phyloP scores from a whole-genome alignment of 2,113 vertebrate species.

The Leucopsar rothschildi region DNA sequence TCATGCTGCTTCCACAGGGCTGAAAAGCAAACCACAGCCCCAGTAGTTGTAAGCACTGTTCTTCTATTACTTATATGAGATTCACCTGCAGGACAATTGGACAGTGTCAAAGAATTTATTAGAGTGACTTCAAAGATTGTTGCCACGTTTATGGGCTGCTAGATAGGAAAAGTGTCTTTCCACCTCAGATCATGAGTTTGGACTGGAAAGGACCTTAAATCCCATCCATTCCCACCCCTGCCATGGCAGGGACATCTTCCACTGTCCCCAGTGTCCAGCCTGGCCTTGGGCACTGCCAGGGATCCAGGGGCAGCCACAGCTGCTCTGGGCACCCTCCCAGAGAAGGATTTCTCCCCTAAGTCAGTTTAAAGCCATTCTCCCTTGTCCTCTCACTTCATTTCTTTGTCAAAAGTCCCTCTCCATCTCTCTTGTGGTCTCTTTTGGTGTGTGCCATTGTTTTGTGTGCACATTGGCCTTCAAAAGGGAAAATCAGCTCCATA shows the following conservation, averaged over 20 bases:
- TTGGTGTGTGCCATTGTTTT: neutral
- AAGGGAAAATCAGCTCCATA: neutral
- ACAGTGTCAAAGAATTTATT: neutral
- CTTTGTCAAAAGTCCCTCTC: neutral
- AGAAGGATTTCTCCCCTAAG: neutral
- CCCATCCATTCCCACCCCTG: neutral
- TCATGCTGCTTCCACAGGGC: neutral
- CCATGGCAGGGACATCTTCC: neutral
- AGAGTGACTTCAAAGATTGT: neutral
- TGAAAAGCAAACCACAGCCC: neutral
- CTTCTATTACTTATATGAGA: neutral
- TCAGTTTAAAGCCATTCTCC: neutral
- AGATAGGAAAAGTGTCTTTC: neutral
- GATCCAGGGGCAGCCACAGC: neutral
- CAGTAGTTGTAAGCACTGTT: neutral
- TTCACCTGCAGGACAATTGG: neutral
- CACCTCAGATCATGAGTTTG: neutral
- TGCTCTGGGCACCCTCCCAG: fast-evolving
- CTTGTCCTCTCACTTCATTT: neutral
- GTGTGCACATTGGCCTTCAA: too few relatives aligned
- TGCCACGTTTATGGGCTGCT: neutral
- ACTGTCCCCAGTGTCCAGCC: neutral
- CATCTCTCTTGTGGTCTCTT: neutral
- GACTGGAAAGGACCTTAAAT: too few relatives aligned
- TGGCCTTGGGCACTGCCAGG: neutral